Percentiles rank a stretch among this genome's conserved stretches.
phyloP scores from a whole-genome alignment of 2,888 invertebrate genomes.

The Steinernema hermaphroditum region DNA sequence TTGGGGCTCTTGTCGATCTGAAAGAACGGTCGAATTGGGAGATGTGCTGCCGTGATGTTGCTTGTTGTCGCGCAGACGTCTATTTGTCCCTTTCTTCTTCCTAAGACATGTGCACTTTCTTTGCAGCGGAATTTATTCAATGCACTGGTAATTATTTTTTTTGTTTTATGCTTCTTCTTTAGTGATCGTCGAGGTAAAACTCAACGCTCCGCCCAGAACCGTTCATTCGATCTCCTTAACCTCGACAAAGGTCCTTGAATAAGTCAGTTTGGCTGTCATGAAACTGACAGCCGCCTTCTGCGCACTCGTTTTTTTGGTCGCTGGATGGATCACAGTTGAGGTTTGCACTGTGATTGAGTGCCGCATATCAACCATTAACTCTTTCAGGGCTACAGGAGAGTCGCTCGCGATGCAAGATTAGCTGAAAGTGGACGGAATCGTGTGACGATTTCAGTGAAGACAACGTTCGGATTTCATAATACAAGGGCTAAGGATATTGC shows the following conservation, averaged over 20 bases:
- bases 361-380: neutral
- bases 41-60: neutral
- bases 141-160: too few relatives aligned
- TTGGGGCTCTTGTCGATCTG: neutral
- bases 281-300: neutral
- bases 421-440: conserved; percentile 38
- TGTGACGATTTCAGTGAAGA: conserved; percentile 77
- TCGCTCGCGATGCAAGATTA: neutral
- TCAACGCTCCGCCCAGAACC: neutral
- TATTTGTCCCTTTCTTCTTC: neutral
- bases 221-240: neutral
- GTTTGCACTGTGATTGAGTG: neutral
- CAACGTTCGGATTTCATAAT: conserved; percentile 83
- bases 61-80: neutral
- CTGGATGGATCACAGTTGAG: neutral
- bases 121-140: neutral
- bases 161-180: neutral
- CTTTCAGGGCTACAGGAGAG: neutral
- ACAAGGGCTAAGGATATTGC: conserved; percentile 83
- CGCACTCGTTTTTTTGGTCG: neutral
- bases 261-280: neutral
- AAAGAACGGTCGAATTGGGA: neutral
- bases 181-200: neutral
- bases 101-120: neutral
- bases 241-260: neutral